Conservation (phyloP, 1,140 invertebrate species). For the Procambarus virginalis region DNA sequence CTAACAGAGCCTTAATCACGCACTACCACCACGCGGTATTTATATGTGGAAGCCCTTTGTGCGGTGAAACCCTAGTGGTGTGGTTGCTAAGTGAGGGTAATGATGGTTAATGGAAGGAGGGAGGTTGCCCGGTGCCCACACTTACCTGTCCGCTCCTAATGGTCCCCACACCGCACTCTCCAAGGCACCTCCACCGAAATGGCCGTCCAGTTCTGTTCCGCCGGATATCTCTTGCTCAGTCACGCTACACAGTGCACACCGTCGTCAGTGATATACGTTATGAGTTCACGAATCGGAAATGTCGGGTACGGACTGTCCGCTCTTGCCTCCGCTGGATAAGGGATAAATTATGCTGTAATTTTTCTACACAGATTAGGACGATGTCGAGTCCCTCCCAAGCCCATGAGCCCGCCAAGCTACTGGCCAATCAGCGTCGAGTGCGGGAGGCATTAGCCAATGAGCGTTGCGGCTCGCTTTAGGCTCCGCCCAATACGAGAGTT, state of each 20-base stretch:
- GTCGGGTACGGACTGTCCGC: slow-evolving; percentile 3
- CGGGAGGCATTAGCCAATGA: slow-evolving; percentile 8
- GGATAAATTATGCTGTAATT: slow-evolving; percentile 55
- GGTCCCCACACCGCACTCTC: background rate
- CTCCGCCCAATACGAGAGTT: slow-evolving; percentile 29
- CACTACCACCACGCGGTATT: background rate
- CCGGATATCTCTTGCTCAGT: background rate
- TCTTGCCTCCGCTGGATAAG: slow-evolving; percentile 37
- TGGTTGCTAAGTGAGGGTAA: slow-evolving; percentile 37
- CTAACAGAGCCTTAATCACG: background rate
- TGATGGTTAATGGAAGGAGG: slow-evolving; percentile 13
- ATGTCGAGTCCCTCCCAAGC: slow-evolving; percentile 6
- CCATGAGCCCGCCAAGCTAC: background rate
- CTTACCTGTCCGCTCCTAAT: background rate
- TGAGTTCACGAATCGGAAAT: background rate
- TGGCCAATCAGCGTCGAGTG: background rate
- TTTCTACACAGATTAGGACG: slow-evolving; percentile 55
- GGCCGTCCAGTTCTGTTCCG: background rate
- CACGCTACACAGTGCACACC: background rate
- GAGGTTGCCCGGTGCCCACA: slow-evolving; percentile 7
- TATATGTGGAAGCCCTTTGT: slow-evolving; percentile 2
- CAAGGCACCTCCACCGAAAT: background rate
- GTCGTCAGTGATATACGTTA: background rate
- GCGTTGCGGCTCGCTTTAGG: background rate
- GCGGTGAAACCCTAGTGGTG: background rate